Evolutionary conservation across 2,888 invertebrate species (phyloP), one percentile per base, ranked within the genome.

Genomic region (Aricia artaxerxes): DNA sequence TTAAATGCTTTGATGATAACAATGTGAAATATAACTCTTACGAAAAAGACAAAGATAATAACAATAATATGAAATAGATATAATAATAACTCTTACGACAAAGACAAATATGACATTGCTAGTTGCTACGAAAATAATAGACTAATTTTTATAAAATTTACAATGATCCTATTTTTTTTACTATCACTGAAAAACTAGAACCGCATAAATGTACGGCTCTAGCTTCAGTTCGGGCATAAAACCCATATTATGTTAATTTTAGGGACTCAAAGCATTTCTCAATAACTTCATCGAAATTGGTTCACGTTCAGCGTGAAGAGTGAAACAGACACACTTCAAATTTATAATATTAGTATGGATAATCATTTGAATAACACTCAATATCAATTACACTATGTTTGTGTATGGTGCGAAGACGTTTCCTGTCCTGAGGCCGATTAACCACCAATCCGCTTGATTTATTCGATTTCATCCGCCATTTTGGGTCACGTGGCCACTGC

Each of bases 361-460:
- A 53, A 72, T 7, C 72, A 73, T 44, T 72, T 49, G 44, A 53
- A 53, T 53, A 53, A 40, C 35, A 40, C 16, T 24, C 16, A 60
- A 16, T 81, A 79, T 78, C 80, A 82, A 79, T 80, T 81, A 80
- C 81, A 83, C 83, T 81, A 78, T 85, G 85, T 87, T 83, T 84
- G 82, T 83, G 87, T 87, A 85, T 82, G 83, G 82, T 81, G 81
- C 82, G 80, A 81, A 82, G 81, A 80, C 79, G 81, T 85, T 85
- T 86, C 85, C 84, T 83, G 84, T 88, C 88, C 85, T 82, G 81
- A 81, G 83, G 83, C 83, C 82, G 91, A 92, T 92, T 92, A 91
- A 88, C 90, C 89, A 84, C 87, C 90, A 90, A 93, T 92, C 92
- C 92, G 90, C 91, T 93, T 90, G 91, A 92, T 91, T 92, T 89